Evolutionary conservation across 2,797 vertebrate species (phyloP).

Genomic region (Prunella strophiata): DNA sequence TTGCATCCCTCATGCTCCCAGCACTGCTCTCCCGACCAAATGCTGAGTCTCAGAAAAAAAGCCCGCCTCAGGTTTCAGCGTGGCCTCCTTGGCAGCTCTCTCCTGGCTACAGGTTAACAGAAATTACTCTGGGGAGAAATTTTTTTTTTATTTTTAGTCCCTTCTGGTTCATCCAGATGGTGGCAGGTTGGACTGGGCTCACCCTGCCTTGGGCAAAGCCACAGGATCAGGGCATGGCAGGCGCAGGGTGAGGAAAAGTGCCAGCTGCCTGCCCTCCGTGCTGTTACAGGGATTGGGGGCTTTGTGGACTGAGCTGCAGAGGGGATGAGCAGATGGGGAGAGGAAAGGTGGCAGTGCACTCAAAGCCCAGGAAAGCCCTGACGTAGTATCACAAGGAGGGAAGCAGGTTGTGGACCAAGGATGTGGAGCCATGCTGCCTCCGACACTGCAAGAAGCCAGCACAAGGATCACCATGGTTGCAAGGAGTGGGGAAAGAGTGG

Average conservation of each 20-base stretch:
- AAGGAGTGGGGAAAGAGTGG: not conserved
- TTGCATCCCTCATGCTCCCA: not conserved
- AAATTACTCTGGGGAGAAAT: no score
- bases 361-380: not conserved
- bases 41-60: conserved; percentile 49
- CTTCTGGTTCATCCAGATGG: not conserved
- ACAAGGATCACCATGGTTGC: not conserved
- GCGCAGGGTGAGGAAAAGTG: not conserved
- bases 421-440: not conserved
- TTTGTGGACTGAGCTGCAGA: not conserved
- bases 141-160: no score
- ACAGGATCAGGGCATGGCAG: not conserved
- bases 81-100: conserved; percentile 42
- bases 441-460: not conserved
- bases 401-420: not conserved
- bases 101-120: conserved; percentile 52
- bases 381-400: rapidly evolving
- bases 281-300: not conserved
- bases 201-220: not conserved
- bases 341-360: not conserved
- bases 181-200: rapidly evolving
- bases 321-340: not conserved
- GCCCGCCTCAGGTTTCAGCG: conserved; percentile 45
- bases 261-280: not conserved
- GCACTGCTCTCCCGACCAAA: conserved; percentile 54